These are phyloP conservation scores for Plusia festucae DNA, from an alignment of 2,888 invertebrate species.

Conservation along the genomic window DNA sequence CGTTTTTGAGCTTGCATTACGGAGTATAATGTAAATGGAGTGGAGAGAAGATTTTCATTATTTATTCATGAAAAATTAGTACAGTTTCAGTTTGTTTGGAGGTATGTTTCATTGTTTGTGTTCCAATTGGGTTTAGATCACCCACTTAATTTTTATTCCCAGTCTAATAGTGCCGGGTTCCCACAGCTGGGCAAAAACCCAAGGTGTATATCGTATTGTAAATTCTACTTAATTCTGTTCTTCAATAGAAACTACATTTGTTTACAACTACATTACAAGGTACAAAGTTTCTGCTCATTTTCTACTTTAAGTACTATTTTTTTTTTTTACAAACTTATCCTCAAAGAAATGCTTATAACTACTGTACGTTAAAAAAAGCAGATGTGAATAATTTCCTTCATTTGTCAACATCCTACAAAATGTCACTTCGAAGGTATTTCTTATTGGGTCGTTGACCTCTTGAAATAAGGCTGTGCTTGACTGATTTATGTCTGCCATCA, in stretches of 20 bases:
- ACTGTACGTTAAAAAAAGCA: not conserved
- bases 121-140: too few species aligned
- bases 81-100: too few species aligned
- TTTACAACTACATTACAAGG: too few species aligned
- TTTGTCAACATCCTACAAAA: slow-evolving; percentile 1
- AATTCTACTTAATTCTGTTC: too few species aligned
- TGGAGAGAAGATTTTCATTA: not conserved
- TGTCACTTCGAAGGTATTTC: not conserved
- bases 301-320: not conserved
- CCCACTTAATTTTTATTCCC: too few species aligned
- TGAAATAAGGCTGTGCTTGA: not conserved
- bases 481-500: slow-evolving; percentile 3
- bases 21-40: not conserved
- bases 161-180: too few species aligned
- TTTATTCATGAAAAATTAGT: too few species aligned
- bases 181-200: too few species aligned
- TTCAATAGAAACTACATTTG: too few species aligned
- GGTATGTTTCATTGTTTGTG: too few species aligned
- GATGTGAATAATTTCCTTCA: not conserved
- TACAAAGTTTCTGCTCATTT: too few species aligned
- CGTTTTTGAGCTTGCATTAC: not conserved
- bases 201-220: too few species aligned
- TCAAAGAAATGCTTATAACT: not conserved
- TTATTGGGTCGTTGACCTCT: not conserved
- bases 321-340: not conserved